Conservation (phyloP, 2,888 invertebrate species). For the Campoplex capitator region DNA sequence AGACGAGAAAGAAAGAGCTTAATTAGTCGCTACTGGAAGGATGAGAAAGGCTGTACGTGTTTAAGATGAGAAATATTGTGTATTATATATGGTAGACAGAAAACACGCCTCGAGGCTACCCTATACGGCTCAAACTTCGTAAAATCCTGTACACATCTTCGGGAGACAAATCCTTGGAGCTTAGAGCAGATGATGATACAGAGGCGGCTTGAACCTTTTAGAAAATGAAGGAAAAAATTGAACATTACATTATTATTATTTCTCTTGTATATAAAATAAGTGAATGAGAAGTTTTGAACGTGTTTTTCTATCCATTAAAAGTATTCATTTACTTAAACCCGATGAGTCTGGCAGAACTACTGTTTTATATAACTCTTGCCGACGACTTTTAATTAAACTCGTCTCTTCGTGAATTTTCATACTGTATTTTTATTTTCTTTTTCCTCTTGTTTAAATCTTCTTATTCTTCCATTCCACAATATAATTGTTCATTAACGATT, state of each 20-base stretch:
- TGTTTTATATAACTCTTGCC: not conserved
- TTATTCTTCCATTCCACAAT: not conserved
- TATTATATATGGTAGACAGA: not conserved
- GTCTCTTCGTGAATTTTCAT: not conserved
- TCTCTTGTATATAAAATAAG: not conserved
- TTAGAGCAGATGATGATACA: not conserved
- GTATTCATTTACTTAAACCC: not conserved
- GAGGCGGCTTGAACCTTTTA: not conserved
- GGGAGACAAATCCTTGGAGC: not conserved
- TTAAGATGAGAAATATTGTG: not conserved
- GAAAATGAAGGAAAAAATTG: not conserved
- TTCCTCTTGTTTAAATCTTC: not conserved
- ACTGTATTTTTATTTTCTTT: not conserved
- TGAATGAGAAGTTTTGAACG: not conserved
- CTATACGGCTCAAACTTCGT: not conserved
- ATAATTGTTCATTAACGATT: not conserved
- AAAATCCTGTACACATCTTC: not conserved
- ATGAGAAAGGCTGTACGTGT: not conserved
- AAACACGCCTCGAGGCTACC: not conserved
- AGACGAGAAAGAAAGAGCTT: not conserved
- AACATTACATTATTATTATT: not conserved
- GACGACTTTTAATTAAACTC: not conserved
- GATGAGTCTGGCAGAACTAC: not conserved
- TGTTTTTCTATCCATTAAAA: not conserved
- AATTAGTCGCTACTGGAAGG: not conserved